Percentiles rank a stretch among this genome's conserved stretches.
Evolutionary conservation across 1,140 invertebrate species (phyloP).

Genomic region (Globodera rostochiensis): DNA sequence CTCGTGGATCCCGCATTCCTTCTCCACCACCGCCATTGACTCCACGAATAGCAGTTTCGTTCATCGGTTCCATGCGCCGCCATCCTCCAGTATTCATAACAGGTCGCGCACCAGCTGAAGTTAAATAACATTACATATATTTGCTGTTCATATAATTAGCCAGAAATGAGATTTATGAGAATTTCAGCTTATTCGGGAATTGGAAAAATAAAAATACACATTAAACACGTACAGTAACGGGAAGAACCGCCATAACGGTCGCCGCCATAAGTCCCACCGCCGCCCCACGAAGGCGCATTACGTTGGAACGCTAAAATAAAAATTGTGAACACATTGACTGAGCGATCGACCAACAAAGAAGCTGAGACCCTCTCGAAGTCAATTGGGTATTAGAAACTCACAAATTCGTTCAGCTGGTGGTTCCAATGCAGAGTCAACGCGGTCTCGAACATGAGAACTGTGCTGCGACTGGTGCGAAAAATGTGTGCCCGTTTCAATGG

Average conservation of each 20-base stretch:
- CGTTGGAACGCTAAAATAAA: background rate
- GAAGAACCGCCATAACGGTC: slow-evolving; percentile 5
- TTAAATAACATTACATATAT: background rate
- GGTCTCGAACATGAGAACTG: background rate
- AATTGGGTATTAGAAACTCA: too few relatives aligned
- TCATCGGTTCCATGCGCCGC: slow-evolving; percentile 3
- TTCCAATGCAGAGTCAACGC: slow-evolving; percentile 14
- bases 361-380: background rate
- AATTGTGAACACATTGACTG: background rate
- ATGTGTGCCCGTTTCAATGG: slow-evolving; percentile 17
- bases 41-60: slow-evolving; percentile 21
- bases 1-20: slow-evolving; percentile 69
- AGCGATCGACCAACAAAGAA: background rate
- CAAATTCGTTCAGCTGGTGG: slow-evolving; percentile 30
- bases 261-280: slow-evolving; percentile 9
- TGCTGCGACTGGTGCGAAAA: background rate
- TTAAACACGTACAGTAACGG: background rate
- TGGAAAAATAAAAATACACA: background rate
- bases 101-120: background rate
- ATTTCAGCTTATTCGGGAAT: too few relatives aligned
- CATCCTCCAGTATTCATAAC: slow-evolving; percentile 17
- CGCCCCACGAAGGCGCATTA: background rate
- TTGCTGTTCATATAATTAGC: background rate
- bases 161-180: background rate
- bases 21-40: slow-evolving; percentile 31